Conservation (phyloP, 2,113 vertebrate species). For the Oostethus manadensis region DNA sequence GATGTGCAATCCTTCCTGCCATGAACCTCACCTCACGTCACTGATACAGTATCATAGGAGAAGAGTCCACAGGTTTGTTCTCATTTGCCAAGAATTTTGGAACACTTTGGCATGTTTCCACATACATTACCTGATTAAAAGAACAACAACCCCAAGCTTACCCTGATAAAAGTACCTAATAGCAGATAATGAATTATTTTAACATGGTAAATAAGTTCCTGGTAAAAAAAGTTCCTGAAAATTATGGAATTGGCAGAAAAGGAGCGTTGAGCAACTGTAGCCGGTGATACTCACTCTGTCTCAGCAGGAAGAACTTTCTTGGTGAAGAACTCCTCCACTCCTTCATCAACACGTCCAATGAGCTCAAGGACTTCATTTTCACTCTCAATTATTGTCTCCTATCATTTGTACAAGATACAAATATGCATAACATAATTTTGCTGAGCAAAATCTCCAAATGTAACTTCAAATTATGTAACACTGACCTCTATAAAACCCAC, state of each 20-base stretch:
- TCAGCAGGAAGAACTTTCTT: conserved; percentile 83
- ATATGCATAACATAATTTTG: conserved; percentile 7
- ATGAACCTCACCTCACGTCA: too few relatives aligned
- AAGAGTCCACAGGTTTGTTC: too few relatives aligned
- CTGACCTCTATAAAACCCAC: conserved; percentile 46
- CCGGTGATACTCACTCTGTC: conserved; percentile 73
- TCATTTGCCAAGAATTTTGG: too few relatives aligned
- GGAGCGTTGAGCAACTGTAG: conserved; percentile 7
- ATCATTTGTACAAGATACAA: conserved; percentile 30
- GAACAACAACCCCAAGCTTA: too few relatives aligned
- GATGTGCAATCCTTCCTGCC: too few relatives aligned
- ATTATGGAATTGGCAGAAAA: background rate
- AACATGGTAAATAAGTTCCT: too few relatives aligned
- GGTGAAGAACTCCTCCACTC: conserved; percentile 90
- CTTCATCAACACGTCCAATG: conserved; percentile 84
- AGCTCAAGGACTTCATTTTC: conserved; percentile 82
- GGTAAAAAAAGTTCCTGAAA: too few relatives aligned
- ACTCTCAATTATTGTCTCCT: conserved; percentile 80
- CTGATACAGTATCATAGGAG: too few relatives aligned
- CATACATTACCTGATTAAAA: too few relatives aligned
- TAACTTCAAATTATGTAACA: conserved; percentile 56
- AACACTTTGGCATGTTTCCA: too few relatives aligned
- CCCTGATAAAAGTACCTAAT: too few relatives aligned
- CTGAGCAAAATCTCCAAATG: conserved; percentile 10
- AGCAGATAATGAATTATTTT: too few relatives aligned